Conservation (phyloP, 2,113 vertebrate species). For the Rhynchopsitta pachyrhyncha region DNA sequence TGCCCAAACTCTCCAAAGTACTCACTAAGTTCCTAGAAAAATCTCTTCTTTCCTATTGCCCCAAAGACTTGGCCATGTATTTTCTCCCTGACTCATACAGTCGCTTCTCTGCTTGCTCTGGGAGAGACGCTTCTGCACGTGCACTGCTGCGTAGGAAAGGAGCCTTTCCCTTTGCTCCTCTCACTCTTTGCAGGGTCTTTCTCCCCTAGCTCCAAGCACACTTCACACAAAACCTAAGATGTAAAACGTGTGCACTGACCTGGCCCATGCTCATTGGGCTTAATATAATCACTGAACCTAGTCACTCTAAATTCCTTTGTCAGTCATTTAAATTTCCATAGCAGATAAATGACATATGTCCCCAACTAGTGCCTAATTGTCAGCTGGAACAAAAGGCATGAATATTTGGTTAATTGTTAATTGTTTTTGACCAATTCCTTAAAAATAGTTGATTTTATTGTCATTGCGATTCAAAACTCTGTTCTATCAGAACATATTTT, state of each 20-base stretch:
- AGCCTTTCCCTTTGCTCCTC: background rate
- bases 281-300: background rate
- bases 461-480: background rate
- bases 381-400: slow-evolving; percentile 23
- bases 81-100: background rate
- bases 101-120: background rate
- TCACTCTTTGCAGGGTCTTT: background rate
- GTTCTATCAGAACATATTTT: background rate
- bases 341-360: background rate
- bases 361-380: background rate
- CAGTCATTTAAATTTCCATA: slow-evolving; percentile 19
- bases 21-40: background rate
- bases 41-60: background rate
- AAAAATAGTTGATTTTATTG: background rate
- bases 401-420: slow-evolving; percentile 16
- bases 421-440: background rate
- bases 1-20: background rate
- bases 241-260: background rate
- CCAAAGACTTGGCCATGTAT: background rate
- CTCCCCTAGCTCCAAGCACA: background rate
- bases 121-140: fast-evolving
- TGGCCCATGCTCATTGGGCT: background rate
- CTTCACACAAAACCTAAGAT: background rate
- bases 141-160: background rate
- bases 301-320: slow-evolving; percentile 16